phyloP scores from a whole-genome alignment of 2,888 invertebrate genomes.

The Acanthoscelides obtectus region DNA sequence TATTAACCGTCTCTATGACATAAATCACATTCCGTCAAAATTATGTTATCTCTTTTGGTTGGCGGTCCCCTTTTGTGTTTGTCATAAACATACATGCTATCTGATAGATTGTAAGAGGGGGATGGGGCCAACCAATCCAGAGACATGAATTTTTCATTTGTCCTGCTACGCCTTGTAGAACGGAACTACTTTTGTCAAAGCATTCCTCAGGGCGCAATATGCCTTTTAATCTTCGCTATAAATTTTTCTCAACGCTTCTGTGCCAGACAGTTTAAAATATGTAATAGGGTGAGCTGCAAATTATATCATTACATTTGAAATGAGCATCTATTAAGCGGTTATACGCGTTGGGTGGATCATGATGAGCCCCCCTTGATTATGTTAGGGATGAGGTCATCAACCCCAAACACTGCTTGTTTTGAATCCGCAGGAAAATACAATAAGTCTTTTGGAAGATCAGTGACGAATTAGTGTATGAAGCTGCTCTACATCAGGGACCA shows the following conservation, averaged over 20 bases:
- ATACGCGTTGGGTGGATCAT: not conserved
- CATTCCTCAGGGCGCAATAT: not conserved
- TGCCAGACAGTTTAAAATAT: not conserved
- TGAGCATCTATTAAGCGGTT: not conserved
- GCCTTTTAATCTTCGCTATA: not conserved
- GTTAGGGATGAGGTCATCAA: no score
- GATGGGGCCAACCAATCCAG: not conserved
- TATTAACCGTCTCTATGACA: not conserved
- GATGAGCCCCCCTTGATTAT: no score
- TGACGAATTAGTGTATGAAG: no score
- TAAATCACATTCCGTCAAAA: not conserved
- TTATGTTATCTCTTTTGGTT: not conserved
- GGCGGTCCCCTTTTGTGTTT: not conserved
- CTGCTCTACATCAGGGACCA: no score
- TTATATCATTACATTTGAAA: not conserved
- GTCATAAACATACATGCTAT: not conserved
- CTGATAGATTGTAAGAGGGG: not conserved
- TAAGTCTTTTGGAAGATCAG: no score
- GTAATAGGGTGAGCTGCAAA: not conserved
- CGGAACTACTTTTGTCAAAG: not conserved
- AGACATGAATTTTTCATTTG: not conserved
- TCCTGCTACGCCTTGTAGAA: not conserved
- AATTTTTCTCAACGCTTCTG: not conserved
- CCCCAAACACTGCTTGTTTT: no score
- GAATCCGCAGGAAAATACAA: no score